These are phyloP conservation scores for Sebastiscus tertius DNA, from an alignment of 2,797 vertebrate species.

Conservation along the genomic window DNA sequence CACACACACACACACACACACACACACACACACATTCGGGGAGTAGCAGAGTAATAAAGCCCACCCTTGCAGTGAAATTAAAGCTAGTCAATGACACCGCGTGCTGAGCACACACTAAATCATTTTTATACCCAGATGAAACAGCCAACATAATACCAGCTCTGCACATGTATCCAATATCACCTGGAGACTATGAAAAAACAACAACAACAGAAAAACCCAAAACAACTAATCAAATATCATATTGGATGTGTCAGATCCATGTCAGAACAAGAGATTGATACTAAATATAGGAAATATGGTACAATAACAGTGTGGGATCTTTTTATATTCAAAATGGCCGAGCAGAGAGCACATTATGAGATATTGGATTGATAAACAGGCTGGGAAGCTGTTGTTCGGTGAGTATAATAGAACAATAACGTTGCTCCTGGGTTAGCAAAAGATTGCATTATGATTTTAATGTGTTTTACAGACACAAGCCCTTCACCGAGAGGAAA, in stretches of 20 bases:
- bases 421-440: constrained; percentile 79
- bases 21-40: constrained; percentile 35
- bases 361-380: constrained; percentile 84
- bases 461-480: constrained; percentile 79
- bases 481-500: constrained; percentile 76
- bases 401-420: constrained; percentile 80
- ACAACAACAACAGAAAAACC: constrained; percentile 36
- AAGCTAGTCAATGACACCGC: constrained; percentile 81
- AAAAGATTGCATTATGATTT: constrained; percentile 81
- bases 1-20: constrained; percentile 22
- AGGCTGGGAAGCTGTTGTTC: constrained; percentile 72
- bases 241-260: constrained; percentile 81
- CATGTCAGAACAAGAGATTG: constrained; percentile 79
- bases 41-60: constrained; percentile 77
- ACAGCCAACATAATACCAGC: constrained; percentile 80
- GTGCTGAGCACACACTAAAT: constrained; percentile 83
- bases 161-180: constrained; percentile 79
- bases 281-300: constrained; percentile 83
- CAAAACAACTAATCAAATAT: constrained; percentile 79
- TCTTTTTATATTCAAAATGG: constrained; percentile 83
- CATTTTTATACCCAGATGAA: constrained; percentile 86
- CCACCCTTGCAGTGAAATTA: constrained; percentile 82
- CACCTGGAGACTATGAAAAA: constrained; percentile 74
- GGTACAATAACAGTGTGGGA: constrained; percentile 72
- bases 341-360: constrained; percentile 78